These are phyloP conservation scores for Pseudomyrmex sp. DNA, from an alignment of 1,140 invertebrate species.

Conservation along the genomic window DNA sequence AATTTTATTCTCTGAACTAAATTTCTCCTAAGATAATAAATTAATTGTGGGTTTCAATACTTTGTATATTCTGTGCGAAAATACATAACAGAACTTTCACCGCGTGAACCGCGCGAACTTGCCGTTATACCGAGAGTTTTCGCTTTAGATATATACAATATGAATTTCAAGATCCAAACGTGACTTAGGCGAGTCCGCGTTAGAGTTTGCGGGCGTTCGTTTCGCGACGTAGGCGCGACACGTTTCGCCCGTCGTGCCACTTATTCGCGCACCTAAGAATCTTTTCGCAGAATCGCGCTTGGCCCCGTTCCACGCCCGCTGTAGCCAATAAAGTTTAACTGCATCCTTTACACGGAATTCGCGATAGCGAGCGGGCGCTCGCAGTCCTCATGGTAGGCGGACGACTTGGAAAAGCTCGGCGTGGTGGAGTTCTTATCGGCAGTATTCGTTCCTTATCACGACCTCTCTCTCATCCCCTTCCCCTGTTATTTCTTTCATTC, in stretches of 20 bases:
- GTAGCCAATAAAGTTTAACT: conserved; percentile 74
- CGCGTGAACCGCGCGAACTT: neutral
- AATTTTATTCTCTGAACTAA: neutral
- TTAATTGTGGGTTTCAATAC: too few relatives aligned
- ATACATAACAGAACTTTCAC: neutral
- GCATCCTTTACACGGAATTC: conserved; percentile 67
- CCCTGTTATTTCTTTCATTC: conserved; percentile 1
- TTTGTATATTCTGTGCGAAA: neutral
- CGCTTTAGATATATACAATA: neutral
- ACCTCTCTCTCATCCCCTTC: conserved; percentile 26
- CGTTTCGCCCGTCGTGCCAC: conserved; percentile 17
- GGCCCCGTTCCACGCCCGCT: conserved; percentile 1
- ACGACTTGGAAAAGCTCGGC: conserved; percentile 73
- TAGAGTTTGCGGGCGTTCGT: conserved; percentile 35
- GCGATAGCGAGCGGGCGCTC: conserved; percentile 57
- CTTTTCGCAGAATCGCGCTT: conserved; percentile 15
- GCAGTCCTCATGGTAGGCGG: conserved; percentile 58
- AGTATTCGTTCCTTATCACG: conserved; percentile 40
- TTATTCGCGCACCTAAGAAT: conserved; percentile 9
- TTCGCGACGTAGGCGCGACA: conserved; percentile 5
- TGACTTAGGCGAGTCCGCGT: conserved; percentile 32
- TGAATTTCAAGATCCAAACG: conserved; percentile 41
- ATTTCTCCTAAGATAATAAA: neutral
- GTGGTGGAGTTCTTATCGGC: conserved; percentile 66
- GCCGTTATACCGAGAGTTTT: neutral